Conservation (phyloP, 2,888 invertebrate species). For the Spodoptera exigua region DNA sequence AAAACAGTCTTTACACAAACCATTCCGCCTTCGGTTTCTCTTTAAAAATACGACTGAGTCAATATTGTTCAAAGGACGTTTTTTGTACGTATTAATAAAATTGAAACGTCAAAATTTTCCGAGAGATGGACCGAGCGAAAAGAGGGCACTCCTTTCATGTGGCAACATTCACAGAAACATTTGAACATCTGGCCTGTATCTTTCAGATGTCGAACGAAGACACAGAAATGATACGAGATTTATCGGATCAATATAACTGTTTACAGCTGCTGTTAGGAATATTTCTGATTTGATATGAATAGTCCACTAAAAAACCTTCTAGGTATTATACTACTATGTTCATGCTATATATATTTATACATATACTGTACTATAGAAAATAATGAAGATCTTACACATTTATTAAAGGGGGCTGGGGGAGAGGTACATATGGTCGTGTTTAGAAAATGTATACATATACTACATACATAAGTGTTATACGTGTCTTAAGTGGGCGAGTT, state of each 20-base stretch:
- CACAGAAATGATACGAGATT: conserved; percentile 73
- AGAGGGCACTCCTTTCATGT: conserved; percentile 73
- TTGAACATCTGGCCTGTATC: conserved; percentile 81
- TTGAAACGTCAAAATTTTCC: conserved; percentile 59
- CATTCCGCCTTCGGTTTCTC: neutral
- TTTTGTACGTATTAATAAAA: conserved; percentile 56
- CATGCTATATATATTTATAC: too few relatives aligned
- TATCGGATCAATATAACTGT: conserved; percentile 73
- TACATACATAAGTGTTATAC: too few relatives aligned
- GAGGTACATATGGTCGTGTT: too few relatives aligned
- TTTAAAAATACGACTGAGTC: conserved; percentile 31
- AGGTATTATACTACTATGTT: conserved; percentile 3
- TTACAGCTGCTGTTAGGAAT: conserved; percentile 63
- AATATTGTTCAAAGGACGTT: conserved; percentile 44
- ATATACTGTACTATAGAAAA: too few relatives aligned
- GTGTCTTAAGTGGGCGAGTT: too few relatives aligned
- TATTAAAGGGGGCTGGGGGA: too few relatives aligned
- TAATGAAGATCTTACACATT: neutral
- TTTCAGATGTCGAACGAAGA: conserved; percentile 75
- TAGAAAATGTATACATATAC: too few relatives aligned
- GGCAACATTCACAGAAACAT: conserved; percentile 73
- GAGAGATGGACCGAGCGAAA: conserved; percentile 64
- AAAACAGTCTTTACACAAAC: conserved; percentile 5
- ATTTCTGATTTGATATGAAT: conserved; percentile 58
- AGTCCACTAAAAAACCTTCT: conserved; percentile 43